These are phyloP conservation scores for Otolemur crassicaudatus DNA, from an alignment of 2,797 vertebrate genomes.

Conservation along the genomic window DNA sequence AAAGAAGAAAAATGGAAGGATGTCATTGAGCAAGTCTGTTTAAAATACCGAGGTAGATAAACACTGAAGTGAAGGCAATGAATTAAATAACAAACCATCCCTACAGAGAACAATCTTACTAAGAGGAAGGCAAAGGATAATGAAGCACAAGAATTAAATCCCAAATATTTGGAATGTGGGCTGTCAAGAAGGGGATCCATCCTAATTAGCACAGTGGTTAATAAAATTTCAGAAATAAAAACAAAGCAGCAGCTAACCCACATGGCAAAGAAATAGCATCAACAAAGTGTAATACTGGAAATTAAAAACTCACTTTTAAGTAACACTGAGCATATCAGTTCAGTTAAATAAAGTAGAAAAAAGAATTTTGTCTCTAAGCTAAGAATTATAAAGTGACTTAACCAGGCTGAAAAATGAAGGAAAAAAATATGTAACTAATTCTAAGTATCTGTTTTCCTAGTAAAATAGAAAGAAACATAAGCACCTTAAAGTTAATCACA, in stretches of 20 bases:
- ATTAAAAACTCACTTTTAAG: neutral
- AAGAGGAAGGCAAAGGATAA: neutral
- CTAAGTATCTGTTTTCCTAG: neutral
- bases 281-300: slow-evolving; percentile 7
- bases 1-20: neutral
- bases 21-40: neutral
- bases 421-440: neutral
- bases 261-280: neutral
- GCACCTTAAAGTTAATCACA: slow-evolving; percentile 26
- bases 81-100: neutral
- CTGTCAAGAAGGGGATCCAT: neutral
- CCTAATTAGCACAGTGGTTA: too few relatives aligned
- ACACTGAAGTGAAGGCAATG: neutral
- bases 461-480: neutral
- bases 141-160: neutral
- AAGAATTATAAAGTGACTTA: slow-evolving; percentile 18
- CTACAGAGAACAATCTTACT: neutral
- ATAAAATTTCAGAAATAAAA: too few relatives aligned
- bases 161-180: slow-evolving; percentile 1
- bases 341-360: neutral
- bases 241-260: too few relatives aligned
- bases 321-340: neutral
- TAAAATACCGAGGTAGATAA: neutral
- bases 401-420: neutral
- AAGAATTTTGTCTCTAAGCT: neutral